Evolutionary conservation across 2,797 vertebrate species (phyloP).

Genomic region (Sternotherus odoratus): DNA sequence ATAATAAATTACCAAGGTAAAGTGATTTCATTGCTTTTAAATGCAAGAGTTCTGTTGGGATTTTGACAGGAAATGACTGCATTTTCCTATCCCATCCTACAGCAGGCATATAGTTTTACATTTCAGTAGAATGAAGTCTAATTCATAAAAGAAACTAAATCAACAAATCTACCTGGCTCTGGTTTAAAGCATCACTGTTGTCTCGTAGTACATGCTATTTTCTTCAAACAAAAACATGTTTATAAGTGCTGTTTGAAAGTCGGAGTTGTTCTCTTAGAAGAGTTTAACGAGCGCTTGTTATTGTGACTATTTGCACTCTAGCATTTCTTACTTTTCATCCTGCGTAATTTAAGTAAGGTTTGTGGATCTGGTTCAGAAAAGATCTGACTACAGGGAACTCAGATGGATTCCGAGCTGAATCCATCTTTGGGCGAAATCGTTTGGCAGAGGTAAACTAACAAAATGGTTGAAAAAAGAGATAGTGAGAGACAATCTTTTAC

Average conservation of each 20-base stretch:
- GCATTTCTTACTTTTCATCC: slow-evolving; percentile 50
- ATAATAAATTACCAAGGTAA: slow-evolving; percentile 69
- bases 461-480: not conserved
- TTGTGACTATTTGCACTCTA: slow-evolving; percentile 17
- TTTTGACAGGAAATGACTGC: slow-evolving; percentile 59
- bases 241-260: slow-evolving; percentile 26
- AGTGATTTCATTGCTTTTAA: slow-evolving; percentile 70
- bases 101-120: slow-evolving; percentile 42
- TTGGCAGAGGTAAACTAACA: not conserved
- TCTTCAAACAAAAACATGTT: slow-evolving; percentile 28
- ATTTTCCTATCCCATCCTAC: slow-evolving; percentile 55
- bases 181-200: slow-evolving; percentile 3
- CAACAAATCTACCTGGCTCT: not conserved
- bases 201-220: slow-evolving; percentile 27
- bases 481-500: not conserved
- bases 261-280: slow-evolving; percentile 44
- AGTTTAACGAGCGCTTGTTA: slow-evolving; percentile 60
- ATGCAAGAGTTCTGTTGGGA: slow-evolving; percentile 46
- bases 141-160: not conserved
- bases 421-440: not conserved
- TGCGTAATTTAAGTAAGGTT: slow-evolving; percentile 26
- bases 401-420: not conserved
- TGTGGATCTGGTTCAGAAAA: slow-evolving; percentile 41
- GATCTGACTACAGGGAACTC: slow-evolving; percentile 23
- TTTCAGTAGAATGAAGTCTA: slow-evolving; percentile 15